Percentiles rank a stretch among this genome's conserved stretches.
Evolutionary conservation across 2,113 vertebrate genomes (phyloP).

Genomic region (Andinoacara biseriatus): DNA sequence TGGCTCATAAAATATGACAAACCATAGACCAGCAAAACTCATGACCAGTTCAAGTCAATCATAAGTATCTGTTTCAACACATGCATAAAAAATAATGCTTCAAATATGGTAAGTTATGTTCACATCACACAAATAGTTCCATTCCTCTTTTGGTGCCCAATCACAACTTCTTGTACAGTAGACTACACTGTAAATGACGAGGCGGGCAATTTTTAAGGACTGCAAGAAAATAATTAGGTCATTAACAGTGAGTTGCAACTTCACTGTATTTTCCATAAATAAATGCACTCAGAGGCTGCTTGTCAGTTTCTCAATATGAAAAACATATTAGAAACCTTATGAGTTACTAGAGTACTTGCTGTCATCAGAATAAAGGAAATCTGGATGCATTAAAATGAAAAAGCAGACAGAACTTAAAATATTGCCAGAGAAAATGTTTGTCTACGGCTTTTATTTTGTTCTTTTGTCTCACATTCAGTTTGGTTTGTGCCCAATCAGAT

Average conservation of each 20-base stretch:
- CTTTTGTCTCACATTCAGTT: constrained; percentile 67
- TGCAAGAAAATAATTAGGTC: constrained; percentile 23
- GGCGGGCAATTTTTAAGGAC: neutral
- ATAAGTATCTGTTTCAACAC: constrained; percentile 41
- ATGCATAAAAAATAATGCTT: constrained; percentile 8
- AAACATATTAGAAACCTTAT: constrained; percentile 14
- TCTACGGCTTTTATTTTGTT: constrained; percentile 64
- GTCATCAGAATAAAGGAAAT: constrained; percentile 22
- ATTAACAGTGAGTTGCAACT: neutral
- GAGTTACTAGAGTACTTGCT: constrained; percentile 15
- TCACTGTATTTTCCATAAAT: constrained; percentile 48
- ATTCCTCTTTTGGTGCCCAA: neutral
- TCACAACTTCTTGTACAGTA: neutral
- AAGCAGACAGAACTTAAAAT: constrained; percentile 32
- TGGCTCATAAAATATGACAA: constrained; percentile 20
- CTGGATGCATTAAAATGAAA: constrained; percentile 10
- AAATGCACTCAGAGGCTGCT: constrained; percentile 16
- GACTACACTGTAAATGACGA: constrained; percentile 10
- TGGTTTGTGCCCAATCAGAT: constrained; percentile 68
- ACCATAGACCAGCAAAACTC: constrained; percentile 4
- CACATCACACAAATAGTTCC: neutral
- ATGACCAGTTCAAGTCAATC: neutral
- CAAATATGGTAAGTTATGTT: neutral
- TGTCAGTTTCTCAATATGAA: constrained; percentile 33
- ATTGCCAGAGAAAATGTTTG: constrained; percentile 24